A percentile compares a stretch with the other conserved stretches of the same genome.
These are phyloP conservation scores for Sebastes minor DNA, from an alignment of 2,797 vertebrate genomes.

Conservation along the genomic window DNA sequence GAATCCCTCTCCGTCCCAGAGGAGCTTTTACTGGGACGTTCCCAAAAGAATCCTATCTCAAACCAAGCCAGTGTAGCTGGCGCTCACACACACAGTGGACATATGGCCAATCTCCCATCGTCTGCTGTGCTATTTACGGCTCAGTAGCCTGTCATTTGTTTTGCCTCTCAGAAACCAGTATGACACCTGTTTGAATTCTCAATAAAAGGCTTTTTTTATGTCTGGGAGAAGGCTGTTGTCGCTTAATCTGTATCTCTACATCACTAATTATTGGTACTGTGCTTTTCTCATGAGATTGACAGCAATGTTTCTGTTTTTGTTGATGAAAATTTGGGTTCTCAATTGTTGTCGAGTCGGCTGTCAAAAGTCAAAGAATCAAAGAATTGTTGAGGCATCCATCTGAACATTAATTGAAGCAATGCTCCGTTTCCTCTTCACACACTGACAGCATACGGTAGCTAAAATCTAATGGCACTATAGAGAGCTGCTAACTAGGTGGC, in stretches of 20 bases:
- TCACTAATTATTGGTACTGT: constrained; percentile 43
- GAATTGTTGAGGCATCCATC: constrained; percentile 38
- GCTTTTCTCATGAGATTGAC: constrained; percentile 46
- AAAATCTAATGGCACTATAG: not conserved
- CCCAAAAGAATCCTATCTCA: constrained; percentile 72
- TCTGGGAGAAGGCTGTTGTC: constrained; percentile 64
- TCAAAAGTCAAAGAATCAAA: constrained; percentile 48
- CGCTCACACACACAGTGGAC: constrained; percentile 70
- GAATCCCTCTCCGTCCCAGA: constrained; percentile 60
- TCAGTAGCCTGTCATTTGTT: constrained; percentile 80
- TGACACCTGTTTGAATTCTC: constrained; percentile 85
- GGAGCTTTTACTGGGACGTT: constrained; percentile 72
- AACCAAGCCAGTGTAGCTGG: constrained; percentile 72
- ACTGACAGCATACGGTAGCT: constrained; percentile 2
- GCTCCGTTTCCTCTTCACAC: constrained; percentile 22
- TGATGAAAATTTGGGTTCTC: constrained; percentile 38
- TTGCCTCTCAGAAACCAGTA: constrained; percentile 74
- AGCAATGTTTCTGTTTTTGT: constrained; percentile 39
- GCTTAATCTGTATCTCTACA: constrained; percentile 62
- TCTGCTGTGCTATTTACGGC: constrained; percentile 81
- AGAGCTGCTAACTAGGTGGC: constrained; percentile 3
- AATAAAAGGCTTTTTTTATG: constrained; percentile 69
- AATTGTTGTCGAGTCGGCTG: constrained; percentile 44
- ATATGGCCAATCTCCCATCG: constrained; percentile 82
- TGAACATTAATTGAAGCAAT: constrained; percentile 27